Percentiles rank a stretch among this genome's conserved stretches.
phyloP scores from a whole-genome alignment of 2,888 invertebrate species.

The Megamerina dolium region DNA sequence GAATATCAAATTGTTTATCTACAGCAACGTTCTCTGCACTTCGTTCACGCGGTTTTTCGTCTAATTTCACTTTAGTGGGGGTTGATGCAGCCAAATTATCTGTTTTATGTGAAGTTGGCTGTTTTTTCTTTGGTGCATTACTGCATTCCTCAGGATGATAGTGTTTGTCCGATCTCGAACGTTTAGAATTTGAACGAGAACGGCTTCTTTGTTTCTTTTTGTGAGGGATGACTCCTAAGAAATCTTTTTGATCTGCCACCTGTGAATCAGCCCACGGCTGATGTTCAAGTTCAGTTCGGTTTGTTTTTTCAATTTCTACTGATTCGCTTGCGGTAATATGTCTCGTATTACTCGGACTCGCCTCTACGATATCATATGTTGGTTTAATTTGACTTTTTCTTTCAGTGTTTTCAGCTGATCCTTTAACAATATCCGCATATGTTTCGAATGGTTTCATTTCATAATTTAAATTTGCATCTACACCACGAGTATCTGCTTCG shows the following conservation, averaged over 20 bases:
- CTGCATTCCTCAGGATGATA: conserved; percentile 21
- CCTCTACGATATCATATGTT: too few species aligned
- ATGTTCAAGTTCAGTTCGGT: too few species aligned
- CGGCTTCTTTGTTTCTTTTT: conserved; percentile 50
- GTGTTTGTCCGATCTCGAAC: conserved; percentile 36
- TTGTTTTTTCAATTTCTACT: too few species aligned
- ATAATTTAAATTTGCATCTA: too few species aligned
- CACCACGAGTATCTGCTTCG: too few species aligned
- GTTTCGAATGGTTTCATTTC: too few species aligned
- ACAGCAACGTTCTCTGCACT: conserved; percentile 21
- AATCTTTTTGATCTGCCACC: conserved; percentile 47
- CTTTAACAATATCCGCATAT: conserved; percentile 43
- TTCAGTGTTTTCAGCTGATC: conserved; percentile 25
- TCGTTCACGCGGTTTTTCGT: conserved; percentile 16
- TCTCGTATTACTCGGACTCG: conserved; percentile 4
- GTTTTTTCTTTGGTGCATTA: conserved; percentile 37
- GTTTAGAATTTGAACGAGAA: conserved; percentile 53
- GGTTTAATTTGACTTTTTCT: not conserved
- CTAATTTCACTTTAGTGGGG: not conserved
- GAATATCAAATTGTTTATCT: conserved; percentile 3
- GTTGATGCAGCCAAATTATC: conserved; percentile 12
- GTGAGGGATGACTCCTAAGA: conserved; percentile 51
- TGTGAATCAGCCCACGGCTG: conserved; percentile 28
- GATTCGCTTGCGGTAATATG: too few species aligned
- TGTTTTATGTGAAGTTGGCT: conserved; percentile 31